Evolutionary conservation across 2,113 vertebrate species (phyloP).

Genomic region (Anoura caudifer): DNA sequence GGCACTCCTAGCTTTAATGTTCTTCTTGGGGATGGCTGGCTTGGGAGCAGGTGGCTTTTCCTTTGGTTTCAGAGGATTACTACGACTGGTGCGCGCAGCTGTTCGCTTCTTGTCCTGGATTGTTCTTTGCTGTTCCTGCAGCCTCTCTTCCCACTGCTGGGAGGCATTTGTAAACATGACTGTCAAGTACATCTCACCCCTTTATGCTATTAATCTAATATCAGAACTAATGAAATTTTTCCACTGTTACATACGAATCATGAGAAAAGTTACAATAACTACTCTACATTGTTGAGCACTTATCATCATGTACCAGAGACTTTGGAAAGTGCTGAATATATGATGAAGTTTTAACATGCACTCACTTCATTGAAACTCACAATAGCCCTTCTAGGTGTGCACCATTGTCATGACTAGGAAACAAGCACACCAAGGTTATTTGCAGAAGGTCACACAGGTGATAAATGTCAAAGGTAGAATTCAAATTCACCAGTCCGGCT

Average conservation of each 20-base stretch:
- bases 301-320: not conserved
- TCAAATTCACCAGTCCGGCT: not conserved
- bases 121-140: conserved; percentile 80
- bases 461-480: not conserved
- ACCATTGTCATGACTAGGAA: not conserved
- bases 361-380: not conserved
- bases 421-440: not conserved
- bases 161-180: conserved; percentile 39
- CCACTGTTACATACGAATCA: not conserved
- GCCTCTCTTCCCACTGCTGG: conserved; percentile 86
- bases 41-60: conserved; percentile 70
- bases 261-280: no score
- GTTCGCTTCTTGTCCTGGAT: conserved; percentile 78
- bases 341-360: not conserved
- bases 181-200: not conserved
- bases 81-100: conserved; percentile 75
- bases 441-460: not conserved
- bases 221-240: not conserved
- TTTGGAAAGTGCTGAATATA: not conserved
- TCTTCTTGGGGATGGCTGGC: conserved; percentile 77
- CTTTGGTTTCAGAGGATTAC: conserved; percentile 74
- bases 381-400: not conserved
- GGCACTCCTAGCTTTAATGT: conserved; percentile 73
- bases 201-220: not conserved
- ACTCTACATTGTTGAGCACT: rapidly evolving